Conservation (phyloP, 2,113 vertebrate species). For the Hippocampus comes region DNA sequence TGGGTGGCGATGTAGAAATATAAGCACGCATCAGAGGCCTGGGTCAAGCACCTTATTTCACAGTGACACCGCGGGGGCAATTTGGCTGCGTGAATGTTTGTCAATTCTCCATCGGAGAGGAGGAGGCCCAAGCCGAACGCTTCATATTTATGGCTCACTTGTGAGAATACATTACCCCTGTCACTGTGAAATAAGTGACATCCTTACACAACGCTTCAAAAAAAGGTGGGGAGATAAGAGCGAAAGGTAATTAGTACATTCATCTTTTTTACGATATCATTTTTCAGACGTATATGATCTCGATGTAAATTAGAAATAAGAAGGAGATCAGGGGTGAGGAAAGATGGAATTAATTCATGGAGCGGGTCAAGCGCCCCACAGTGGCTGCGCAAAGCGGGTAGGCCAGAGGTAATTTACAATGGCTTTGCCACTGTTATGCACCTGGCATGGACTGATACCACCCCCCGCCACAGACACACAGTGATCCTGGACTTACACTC, state of each 20-base stretch:
- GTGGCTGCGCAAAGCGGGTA: slow-evolving; percentile 82
- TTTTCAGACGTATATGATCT: slow-evolving; percentile 99
- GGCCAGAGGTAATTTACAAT: slow-evolving; percentile 97
- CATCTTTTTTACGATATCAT: slow-evolving; percentile 99
- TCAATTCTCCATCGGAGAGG: slow-evolving; percentile 90
- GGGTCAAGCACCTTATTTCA: slow-evolving; percentile 99
- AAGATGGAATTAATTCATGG: slow-evolving; percentile 99
- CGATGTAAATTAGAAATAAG: slow-evolving; percentile 99
- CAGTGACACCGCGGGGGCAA: slow-evolving; percentile 92
- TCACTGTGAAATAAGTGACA: slow-evolving; percentile 99
- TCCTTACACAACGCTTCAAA: slow-evolving; percentile 90
- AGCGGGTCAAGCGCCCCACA: slow-evolving; percentile 96
- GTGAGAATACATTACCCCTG: slow-evolving; percentile 99
- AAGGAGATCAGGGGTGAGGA: slow-evolving; percentile 84
- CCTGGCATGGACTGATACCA: slow-evolving; percentile 79
- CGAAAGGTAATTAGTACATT: slow-evolving; percentile 99
- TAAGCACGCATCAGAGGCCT: slow-evolving; percentile 95
- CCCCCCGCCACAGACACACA: slow-evolving; percentile 75
- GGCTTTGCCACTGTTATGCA: slow-evolving; percentile 74
- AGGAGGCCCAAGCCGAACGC: slow-evolving; percentile 93
- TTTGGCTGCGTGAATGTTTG: slow-evolving; percentile 98
- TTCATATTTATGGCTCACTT: slow-evolving; percentile 98
- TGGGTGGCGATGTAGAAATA: slow-evolving; percentile 87
- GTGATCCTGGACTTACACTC: slow-evolving; percentile 88
- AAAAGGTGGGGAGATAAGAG: slow-evolving; percentile 85